Evolutionary conservation across 2,797 vertebrate species (phyloP), one percentile per base, ranked within the genome.

Genomic region (Gymnothorax javanicus): DNA sequence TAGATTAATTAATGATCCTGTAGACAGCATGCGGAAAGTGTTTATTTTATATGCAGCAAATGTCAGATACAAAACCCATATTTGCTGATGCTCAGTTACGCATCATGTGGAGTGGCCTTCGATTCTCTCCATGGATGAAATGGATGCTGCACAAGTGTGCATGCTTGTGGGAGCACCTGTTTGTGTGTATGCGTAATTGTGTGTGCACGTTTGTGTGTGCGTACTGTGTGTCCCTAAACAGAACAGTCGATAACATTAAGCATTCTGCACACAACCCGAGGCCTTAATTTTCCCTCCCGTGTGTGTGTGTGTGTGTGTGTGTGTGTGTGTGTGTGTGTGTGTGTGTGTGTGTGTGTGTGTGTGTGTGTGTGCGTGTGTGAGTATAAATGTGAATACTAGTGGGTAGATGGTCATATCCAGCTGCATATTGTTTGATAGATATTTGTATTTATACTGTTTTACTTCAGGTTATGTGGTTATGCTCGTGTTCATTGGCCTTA

Each of bases 31-130:
- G 87, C 54, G 64, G 33, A 43, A 84, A 20, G n/a, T 0, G 91
- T 89, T 93, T 94, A 93, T 92, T 93, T 93, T 54, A 79, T 50
- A 54, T 23, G 43, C 15, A 52, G 17, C 43, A 79, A 54, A 54
- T 17, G 50, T 52, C 75, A 54, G 43, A 79, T 54, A 79, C 50
- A 79, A 79, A 54, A 15, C 75, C 75, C 50, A 23, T 54, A 79
- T 79, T n/a, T 54, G 43, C 75, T 79, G 50, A 17, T 54, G 75
- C 50, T 23, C 27, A 43, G 75, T 52, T 7, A 79, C 52, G 7
- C 23, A 79, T 54, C 75, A 23, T 2, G 20, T 2, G 8, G 50
- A 5, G 73, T 75, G 4, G 27, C 13, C 43, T 23, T 71, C 17
- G 13, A 13, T 23, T 43, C 71, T 50, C 27, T 50, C 33, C 89